Base-by-base conservation (phyloP, 2,113 vertebrate genomes). In the Cephalophus harveyi region DNA sequence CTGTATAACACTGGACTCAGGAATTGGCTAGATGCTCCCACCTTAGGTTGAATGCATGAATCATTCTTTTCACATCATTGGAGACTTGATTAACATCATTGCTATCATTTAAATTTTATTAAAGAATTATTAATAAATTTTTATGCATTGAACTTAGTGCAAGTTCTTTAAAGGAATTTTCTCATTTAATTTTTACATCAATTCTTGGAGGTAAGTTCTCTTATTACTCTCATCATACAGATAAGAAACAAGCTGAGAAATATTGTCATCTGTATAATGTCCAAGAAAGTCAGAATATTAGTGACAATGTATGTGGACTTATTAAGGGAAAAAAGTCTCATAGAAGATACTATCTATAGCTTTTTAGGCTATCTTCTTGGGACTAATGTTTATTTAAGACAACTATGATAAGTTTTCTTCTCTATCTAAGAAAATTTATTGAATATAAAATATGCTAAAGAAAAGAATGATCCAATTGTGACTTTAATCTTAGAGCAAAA, bases 151-250 rank as follows among this genome's bases (percentile, higher is more conserved):
- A 33, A 17, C 4, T 76, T 36, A 82, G 7, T 59, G 14, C 2
- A 83, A 74, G 27, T 7, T 93, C 12, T 67, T 87, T 57, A 78
- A 85, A 89, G 30, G 13, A 21, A 55, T 74, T 95, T 91, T 55
- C 64, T 78, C 36, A 33, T 17, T 83, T n/a, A 90, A 67, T 78
- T 84, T 85, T 85, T 76, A 59, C 28, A 78, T 67, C 9, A 81
- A 36, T 54, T 43, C 21, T 57, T 59, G 10, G 48, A 76, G 11
- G 27, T 40, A 92, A 33, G 4, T 46, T 87, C 13, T 84, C 7
- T 60, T 46, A 83, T 78, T 14, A n/a, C 21, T 36, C 1, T n/a
- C 30, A 59, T 50, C 9, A 30, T 14, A 62, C 2, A 87, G 19
- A 60, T 62, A 95, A n/a, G 30, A n/a, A 87, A 71, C 2, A 60